Evolutionary conservation across 2,797 vertebrate genomes (phyloP), one percentile per base, ranked within the genome.

Genomic region (Spinus pinus): DNA sequence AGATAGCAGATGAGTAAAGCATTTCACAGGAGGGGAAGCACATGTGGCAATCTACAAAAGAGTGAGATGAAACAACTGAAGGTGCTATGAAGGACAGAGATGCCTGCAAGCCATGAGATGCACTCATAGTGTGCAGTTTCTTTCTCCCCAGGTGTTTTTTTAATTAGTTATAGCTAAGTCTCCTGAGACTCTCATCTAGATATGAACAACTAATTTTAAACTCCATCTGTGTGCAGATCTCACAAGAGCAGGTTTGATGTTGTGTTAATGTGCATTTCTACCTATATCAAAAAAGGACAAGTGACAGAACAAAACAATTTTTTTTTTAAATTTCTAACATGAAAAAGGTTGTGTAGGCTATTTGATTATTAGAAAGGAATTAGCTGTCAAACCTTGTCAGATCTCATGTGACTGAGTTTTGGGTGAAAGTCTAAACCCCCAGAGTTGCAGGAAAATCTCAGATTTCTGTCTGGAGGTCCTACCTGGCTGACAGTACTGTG

Each of bases 381-480:
- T 56, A 75, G 19, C 6, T 75, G 22, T 37, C 56, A 85, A 78
- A 73, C 22, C 28, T 33, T 39, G 49, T 44, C 18, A 39, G 41
- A 15, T 84, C 58, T 84, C 9, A 28, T 33, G 35, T 56, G 47
- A 30, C 10, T 62, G 75, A 74, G 10, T 70, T 74, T 74, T 60
- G 41, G 16, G 37, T 37, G 27, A 78, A 86, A n/a, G 44, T 25
- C 60, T 70, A 41, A 70, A 81, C 31, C 31, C 42, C 65, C 31
- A n/a, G 39, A 25, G 24, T 44, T 70, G 21, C 0, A 5, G 77
- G 20, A 58, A 22, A 79, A 69, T 24, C 7, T 1, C 4, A 0
- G 67, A 35, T 57, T 57, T 35, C 56, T 35, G 15, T 42, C 44
- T 17, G 23, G n/a, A 54, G 24, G 12, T 69, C 18, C 47, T 53